These are phyloP conservation scores for Apogon hyalosoma DNA, from an alignment of 2,797 vertebrate species.

Conservation along the genomic window DNA sequence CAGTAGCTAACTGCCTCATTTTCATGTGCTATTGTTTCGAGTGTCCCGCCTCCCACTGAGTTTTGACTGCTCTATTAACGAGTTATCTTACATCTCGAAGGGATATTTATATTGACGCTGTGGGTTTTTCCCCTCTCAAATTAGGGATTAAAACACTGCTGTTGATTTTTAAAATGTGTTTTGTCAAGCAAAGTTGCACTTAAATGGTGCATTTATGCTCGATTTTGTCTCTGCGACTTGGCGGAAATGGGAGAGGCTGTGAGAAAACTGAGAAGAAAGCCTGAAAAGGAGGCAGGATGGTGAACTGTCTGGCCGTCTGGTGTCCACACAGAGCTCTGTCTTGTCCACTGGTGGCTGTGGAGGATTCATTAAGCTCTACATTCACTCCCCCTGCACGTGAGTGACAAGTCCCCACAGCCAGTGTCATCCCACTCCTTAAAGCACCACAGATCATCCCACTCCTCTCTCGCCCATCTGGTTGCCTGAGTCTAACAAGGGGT, in stretches of 20 bases:
- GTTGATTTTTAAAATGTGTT: background rate
- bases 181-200: background rate
- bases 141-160: slow-evolving; percentile 2
- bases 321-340: slow-evolving; percentile 78
- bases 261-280: slow-evolving; percentile 41
- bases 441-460: slow-evolving; percentile 83
- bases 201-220: background rate
- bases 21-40: slow-evolving; percentile 70
- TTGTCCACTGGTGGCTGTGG: slow-evolving; percentile 86
- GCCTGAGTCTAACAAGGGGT: slow-evolving; percentile 82
- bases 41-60: slow-evolving; percentile 61
- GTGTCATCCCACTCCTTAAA: slow-evolving; percentile 78
- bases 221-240: background rate
- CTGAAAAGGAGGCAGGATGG: slow-evolving; percentile 71
- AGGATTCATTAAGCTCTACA: slow-evolving; percentile 79
- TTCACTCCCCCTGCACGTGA: slow-evolving; percentile 80
- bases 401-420: slow-evolving; percentile 85
- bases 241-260: slow-evolving; percentile 27
- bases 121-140: too few relatives aligned
- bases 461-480: slow-evolving; percentile 89
- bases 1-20: slow-evolving; percentile 68
- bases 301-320: slow-evolving; percentile 74
- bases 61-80: slow-evolving; percentile 66
- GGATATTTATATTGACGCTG: slow-evolving; percentile 37
- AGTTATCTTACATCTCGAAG: slow-evolving; percentile 39